Percentiles rank a stretch among this genome's conserved stretches.
phyloP scores from a whole-genome alignment of 2,888 invertebrate species.

The Cyrtodaria siliqua region DNA sequence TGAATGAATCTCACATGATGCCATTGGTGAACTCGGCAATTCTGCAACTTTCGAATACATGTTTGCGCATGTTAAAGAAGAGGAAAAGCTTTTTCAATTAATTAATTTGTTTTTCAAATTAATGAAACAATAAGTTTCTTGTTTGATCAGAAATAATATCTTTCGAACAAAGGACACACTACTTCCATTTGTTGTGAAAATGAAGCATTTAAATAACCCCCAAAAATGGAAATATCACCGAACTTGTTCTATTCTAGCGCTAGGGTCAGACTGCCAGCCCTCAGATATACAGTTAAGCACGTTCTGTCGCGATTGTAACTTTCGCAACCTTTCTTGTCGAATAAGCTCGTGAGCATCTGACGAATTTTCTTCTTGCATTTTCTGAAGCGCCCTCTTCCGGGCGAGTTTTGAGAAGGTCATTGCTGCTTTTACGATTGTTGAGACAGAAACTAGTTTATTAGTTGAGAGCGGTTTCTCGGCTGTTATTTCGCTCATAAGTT shows the following conservation, averaged over 20 bases:
- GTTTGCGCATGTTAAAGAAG: too few species aligned
- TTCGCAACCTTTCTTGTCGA: conserved; percentile 62
- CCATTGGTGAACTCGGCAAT: too few species aligned
- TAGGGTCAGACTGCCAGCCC: conserved; percentile 43
- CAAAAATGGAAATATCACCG: too few species aligned
- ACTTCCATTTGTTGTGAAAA: too few species aligned
- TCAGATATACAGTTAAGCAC: conserved; percentile 62
- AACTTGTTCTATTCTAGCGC: conserved; percentile 46
- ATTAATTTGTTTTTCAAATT: too few species aligned
- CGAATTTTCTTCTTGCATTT: conserved; percentile 69
- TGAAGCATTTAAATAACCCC: too few species aligned
- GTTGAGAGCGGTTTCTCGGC: conserved; percentile 54
- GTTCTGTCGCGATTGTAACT: conserved; percentile 62
- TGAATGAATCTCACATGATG: too few species aligned
- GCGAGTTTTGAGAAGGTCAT: conserved; percentile 68
- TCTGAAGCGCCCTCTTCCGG: conserved; percentile 57
- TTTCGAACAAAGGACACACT: too few species aligned
- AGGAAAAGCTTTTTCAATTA: too few species aligned
- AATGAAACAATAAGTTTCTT: too few species aligned
- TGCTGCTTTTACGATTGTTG: conserved; percentile 66
- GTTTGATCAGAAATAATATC: too few species aligned
- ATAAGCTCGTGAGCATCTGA: conserved; percentile 65
- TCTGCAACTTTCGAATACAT: too few species aligned
- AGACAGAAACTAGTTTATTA: conserved; percentile 60
- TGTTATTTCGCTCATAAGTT: conserved; percentile 51